phyloP scores from a whole-genome alignment of 2,888 invertebrate genomes.

The Hyppa rectilinea region DNA sequence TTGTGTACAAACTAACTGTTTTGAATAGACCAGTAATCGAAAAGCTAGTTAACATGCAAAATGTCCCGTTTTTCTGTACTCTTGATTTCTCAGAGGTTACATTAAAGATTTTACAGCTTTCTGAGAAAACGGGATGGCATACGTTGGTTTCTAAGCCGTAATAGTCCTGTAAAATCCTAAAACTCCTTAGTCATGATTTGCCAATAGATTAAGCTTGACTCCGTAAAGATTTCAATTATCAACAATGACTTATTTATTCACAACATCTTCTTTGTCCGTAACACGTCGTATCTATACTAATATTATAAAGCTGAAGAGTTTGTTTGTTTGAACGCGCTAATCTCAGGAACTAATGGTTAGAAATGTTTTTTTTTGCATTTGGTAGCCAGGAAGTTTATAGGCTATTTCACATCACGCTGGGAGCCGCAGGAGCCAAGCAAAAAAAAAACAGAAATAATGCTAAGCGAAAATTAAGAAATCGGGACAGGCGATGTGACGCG shows the following conservation, averaged over 20 bases:
- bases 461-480: too few species aligned
- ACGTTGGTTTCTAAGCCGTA: constrained; percentile 11
- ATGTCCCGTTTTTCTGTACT: not conserved
- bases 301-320: too few species aligned
- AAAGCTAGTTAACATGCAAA: not conserved
- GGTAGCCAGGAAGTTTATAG: too few species aligned
- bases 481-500: too few species aligned
- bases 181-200: constrained; percentile 20
- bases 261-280: constrained; percentile 6
- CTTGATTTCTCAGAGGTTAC: not conserved
- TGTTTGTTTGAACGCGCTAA: too few species aligned
- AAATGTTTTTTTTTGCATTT: too few species aligned
- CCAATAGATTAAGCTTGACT: constrained; percentile 6
- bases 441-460: too few species aligned
- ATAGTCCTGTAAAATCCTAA: constrained; percentile 7
- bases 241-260: constrained; percentile 19
- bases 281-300: too few species aligned
- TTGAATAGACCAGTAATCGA: not conserved
- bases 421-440: too few species aligned
- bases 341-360: too few species aligned
- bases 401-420: too few species aligned
- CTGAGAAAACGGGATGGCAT: constrained; percentile 8
- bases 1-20: constrained; percentile 14
- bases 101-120: not conserved
- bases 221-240: constrained; percentile 4